These are phyloP conservation scores for Astatoreochromis straeleni DNA, from an alignment of 2,113 vertebrate species.

Conservation along the genomic window DNA sequence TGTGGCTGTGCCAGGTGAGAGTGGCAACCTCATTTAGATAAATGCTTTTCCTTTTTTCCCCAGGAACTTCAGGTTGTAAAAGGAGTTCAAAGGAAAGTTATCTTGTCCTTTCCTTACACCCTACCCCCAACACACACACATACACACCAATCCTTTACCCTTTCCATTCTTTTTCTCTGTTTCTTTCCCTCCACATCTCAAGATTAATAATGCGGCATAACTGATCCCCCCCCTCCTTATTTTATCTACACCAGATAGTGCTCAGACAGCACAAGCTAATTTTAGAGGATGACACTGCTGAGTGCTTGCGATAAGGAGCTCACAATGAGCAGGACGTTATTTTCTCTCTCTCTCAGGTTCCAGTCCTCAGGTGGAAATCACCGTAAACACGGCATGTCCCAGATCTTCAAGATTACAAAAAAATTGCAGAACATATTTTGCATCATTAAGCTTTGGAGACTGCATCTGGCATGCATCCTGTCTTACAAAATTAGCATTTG, in stretches of 20 bases:
- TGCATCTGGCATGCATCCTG: background rate
- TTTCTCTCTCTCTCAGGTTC: conserved; percentile 42
- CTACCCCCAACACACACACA: background rate
- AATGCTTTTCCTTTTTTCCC: background rate
- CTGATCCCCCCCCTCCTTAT: conserved; percentile 32
- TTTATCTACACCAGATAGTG: conserved; percentile 62
- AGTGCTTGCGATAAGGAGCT: conserved; percentile 59
- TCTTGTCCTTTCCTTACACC: conserved; percentile 13
- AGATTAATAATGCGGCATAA: conserved; percentile 63
- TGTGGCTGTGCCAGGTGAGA: conserved; percentile 44
- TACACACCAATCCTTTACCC: background rate
- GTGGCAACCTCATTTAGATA: conserved; percentile 37
- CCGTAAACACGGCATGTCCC: conserved; percentile 39
- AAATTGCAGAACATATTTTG: conserved; percentile 27
- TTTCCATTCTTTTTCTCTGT: background rate
- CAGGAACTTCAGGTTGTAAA: conserved; percentile 12
- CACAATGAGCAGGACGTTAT: conserved; percentile 54
- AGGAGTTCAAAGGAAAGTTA: conserved; percentile 36
- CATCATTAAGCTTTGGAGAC: conserved; percentile 13
- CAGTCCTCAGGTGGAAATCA: conserved; percentile 49
- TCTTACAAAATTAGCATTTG: background rate
- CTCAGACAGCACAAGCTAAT: conserved; percentile 67
- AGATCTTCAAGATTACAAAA: conserved; percentile 37
- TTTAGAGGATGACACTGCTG: conserved; percentile 66
- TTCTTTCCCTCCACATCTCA: conserved; percentile 29